A percentile compares a stretch with the other conserved stretches of the same genome.
phyloP scores from a whole-genome alignment of 1,140 invertebrate species.

The Eciton burchellii region DNA sequence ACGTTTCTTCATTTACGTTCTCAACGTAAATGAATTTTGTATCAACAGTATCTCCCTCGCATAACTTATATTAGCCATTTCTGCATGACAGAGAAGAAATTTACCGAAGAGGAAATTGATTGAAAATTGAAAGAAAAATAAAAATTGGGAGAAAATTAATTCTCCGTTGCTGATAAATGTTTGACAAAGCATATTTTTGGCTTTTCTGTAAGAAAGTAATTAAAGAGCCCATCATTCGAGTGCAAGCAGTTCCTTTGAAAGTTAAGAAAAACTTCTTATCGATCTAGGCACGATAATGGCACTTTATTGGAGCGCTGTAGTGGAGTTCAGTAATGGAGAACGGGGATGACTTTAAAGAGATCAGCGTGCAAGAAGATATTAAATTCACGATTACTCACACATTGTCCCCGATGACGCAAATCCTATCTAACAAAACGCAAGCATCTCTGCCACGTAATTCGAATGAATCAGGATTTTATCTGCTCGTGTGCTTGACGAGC shows the following conservation, averaged over 20 bases:
- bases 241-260: neutral
- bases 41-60: neutral
- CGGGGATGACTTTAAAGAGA: neutral
- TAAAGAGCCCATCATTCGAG: neutral
- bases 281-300: conserved; percentile 7
- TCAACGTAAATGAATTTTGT: too few species aligned
- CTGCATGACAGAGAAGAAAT: neutral
- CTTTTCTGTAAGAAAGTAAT: conserved; percentile 8
- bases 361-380: conserved; percentile 2
- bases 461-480: neutral
- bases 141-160: neutral
- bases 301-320: neutral
- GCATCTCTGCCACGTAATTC: neutral
- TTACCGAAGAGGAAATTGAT: neutral
- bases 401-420: neutral
- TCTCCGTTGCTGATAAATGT: too few species aligned
- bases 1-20: too few species aligned
- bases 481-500: neutral
- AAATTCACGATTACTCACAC: too few species aligned
- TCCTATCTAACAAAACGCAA: neutral
- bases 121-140: neutral
- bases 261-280: neutral
- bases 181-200: neutral
- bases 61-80: neutral
- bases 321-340: conserved; percentile 17